These are phyloP conservation scores for Caranx ignobilis DNA, from an alignment of 2,113 vertebrate genomes.

Conservation along the genomic window DNA sequence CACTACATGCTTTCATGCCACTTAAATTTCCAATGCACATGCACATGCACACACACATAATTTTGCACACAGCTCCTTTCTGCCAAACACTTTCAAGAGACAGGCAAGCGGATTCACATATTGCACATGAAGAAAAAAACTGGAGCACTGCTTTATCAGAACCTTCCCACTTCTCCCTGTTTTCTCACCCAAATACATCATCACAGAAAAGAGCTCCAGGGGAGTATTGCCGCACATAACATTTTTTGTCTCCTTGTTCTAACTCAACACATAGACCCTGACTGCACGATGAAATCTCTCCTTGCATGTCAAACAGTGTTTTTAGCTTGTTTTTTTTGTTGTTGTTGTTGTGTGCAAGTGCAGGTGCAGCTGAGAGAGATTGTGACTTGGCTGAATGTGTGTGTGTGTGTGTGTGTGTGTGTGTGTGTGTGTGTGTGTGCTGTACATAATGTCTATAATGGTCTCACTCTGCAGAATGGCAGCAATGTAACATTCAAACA, in stretches of 20 bases:
- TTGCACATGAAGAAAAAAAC: not conserved
- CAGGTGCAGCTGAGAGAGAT: slow-evolving; percentile 53
- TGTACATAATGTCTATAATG: slow-evolving; percentile 57
- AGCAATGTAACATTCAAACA: slow-evolving; percentile 52
- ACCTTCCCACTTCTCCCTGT: slow-evolving; percentile 1
- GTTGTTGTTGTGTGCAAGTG: slow-evolving; percentile 2
- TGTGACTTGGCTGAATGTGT: slow-evolving; percentile 23
- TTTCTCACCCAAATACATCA: slow-evolving; percentile 55
- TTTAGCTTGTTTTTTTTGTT: not conserved
- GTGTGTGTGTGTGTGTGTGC: slow-evolving; percentile 18
- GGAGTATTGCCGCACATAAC: slow-evolving; percentile 25
- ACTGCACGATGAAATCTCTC: slow-evolving; percentile 39
- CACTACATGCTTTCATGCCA: not conserved
- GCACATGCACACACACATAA: not conserved
- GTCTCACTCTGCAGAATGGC: slow-evolving; percentile 38
- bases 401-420: slow-evolving; percentile 14
- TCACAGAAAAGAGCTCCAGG: slow-evolving; percentile 52
- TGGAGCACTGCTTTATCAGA: slow-evolving; percentile 33
- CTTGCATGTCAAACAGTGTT: slow-evolving; percentile 50
- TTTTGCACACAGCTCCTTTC: not conserved
- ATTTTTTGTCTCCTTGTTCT: slow-evolving; percentile 32
- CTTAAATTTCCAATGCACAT: slow-evolving; percentile 3
- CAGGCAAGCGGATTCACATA: slow-evolving; percentile 14
- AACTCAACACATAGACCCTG: slow-evolving; percentile 47
- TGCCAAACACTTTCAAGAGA: not conserved